These are phyloP conservation scores for Drosophila equinoxialis DNA, from an alignment of 1,140 invertebrate species.

Conservation along the genomic window DNA sequence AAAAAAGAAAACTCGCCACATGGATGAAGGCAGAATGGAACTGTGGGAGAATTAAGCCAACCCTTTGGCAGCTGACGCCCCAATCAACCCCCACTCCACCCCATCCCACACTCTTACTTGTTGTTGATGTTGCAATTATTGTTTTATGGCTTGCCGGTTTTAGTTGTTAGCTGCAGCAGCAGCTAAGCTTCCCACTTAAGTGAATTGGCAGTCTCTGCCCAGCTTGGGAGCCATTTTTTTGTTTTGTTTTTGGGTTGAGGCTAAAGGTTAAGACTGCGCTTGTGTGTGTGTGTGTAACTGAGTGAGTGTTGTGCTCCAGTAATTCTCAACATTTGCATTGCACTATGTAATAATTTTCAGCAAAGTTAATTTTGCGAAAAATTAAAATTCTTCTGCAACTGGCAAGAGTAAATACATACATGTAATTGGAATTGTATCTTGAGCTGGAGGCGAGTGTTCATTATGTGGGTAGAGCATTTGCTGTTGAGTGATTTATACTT, in stretches of 20 bases:
- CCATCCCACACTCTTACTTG: conserved; percentile 16
- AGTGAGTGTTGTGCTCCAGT: conserved; percentile 28
- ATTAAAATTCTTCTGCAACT: conserved; percentile 64
- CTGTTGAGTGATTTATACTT: conserved; percentile 69
- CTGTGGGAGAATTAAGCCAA: conserved; percentile 2
- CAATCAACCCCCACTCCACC: neutral
- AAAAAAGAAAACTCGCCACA: conserved; percentile 28
- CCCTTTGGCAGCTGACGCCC: conserved; percentile 1
- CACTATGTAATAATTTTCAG: conserved; percentile 63
- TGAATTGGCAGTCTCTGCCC: conserved; percentile 30
- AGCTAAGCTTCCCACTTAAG: conserved; percentile 51
- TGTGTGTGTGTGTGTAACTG: conserved; percentile 3
- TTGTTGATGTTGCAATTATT: conserved; percentile 79
- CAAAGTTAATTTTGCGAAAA: conserved; percentile 77
- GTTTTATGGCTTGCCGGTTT: conserved; percentile 62
- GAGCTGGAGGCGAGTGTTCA: conserved; percentile 37
- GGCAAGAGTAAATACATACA: conserved; percentile 5
- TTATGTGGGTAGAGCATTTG: conserved; percentile 54
- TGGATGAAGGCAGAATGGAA: conserved; percentile 2
- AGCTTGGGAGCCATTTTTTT: conserved; percentile 7
- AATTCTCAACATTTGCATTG: conserved; percentile 64
- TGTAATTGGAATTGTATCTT: conserved; percentile 33
- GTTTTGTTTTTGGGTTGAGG: neutral
- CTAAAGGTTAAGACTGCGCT: conserved; percentile 8
- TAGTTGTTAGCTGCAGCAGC: conserved; percentile 36